These are phyloP conservation scores for Tenthredo livida DNA, from an alignment of 2,888 invertebrate species.

Conservation along the genomic window DNA sequence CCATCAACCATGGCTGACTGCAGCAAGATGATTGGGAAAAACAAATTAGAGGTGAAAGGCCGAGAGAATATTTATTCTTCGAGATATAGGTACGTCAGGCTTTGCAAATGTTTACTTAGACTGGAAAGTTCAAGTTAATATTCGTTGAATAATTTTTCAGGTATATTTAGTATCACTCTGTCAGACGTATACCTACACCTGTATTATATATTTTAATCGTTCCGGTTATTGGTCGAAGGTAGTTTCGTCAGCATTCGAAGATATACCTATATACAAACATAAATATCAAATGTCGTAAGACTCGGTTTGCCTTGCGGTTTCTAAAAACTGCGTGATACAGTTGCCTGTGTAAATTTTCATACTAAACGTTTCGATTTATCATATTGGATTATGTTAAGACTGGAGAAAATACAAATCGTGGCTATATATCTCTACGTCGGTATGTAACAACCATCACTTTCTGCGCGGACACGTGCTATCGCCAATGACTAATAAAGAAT, in stretches of 20 bases:
- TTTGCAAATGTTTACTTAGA: neutral
- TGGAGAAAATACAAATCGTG: neutral
- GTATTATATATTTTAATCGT: slow-evolving; percentile 8
- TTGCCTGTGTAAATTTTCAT: neutral
- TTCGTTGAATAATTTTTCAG: neutral
- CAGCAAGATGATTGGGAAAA: neutral
- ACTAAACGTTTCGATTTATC: slow-evolving; percentile 19
- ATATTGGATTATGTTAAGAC: neutral
- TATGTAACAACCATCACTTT: neutral
- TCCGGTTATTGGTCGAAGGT: slow-evolving; percentile 12
- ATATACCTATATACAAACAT: neutral
- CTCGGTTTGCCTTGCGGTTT: slow-evolving; percentile 8
- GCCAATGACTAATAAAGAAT: slow-evolving; percentile 17
- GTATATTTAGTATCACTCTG: neutral
- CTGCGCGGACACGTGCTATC: slow-evolving; percentile 12
- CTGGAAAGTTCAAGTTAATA: neutral
- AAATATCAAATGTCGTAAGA: slow-evolving; percentile 4
- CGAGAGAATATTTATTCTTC: neutral
- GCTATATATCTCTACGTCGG: neutral
- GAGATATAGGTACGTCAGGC: neutral
- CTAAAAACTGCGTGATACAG: slow-evolving; percentile 18
- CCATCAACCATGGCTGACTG: neutral
- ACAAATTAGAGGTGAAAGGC: neutral
- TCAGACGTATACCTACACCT: neutral
- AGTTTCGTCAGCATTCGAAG: slow-evolving; percentile 2